Evolutionary conservation across 2,113 vertebrate genomes (phyloP).

Genomic region (Antechinus flavipes): DNA sequence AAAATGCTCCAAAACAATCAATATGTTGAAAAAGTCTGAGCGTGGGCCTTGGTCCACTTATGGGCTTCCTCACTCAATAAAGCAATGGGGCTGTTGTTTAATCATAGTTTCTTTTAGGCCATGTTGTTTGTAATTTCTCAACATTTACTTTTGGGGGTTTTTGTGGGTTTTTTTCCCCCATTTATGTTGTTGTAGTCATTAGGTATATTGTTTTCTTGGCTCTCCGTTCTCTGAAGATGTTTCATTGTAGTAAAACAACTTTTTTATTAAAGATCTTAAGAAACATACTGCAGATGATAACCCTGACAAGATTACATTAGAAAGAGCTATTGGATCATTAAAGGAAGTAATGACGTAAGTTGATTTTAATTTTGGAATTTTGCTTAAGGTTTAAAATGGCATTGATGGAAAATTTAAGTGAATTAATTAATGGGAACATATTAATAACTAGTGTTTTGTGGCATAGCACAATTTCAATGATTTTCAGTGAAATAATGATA

Average conservation of each 20-base stretch:
- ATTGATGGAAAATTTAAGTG: slow-evolving; percentile 28
- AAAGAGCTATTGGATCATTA: slow-evolving; percentile 96
- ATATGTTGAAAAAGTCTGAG: not conserved
- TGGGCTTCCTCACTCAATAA: not conserved
- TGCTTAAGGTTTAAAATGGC: slow-evolving; percentile 42
- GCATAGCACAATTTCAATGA: slow-evolving; percentile 7
- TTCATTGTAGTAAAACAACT: slow-evolving; percentile 44
- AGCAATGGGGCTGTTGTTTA: not conserved
- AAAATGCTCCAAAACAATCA: too few species aligned
- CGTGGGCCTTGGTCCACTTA: not conserved
- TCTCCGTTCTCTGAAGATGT: not conserved
- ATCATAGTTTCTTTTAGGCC: not conserved
- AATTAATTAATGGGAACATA: slow-evolving; percentile 39
- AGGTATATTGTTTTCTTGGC: not conserved
- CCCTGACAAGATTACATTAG: slow-evolving; percentile 95
- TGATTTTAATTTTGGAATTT: slow-evolving; percentile 22
- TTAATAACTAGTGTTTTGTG: slow-evolving; percentile 16
- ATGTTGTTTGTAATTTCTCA: not conserved
- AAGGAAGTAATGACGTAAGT: slow-evolving; percentile 99
- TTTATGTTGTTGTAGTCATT: not conserved
- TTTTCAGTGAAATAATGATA: slow-evolving; percentile 47
- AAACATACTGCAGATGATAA: slow-evolving; percentile 97
- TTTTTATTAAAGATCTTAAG: slow-evolving; percentile 90
- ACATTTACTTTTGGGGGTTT: not conserved
- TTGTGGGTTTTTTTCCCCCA: not conserved